phyloP scores from a whole-genome alignment of 1,140 invertebrate genomes.

The Andricus grossulariae region DNA sequence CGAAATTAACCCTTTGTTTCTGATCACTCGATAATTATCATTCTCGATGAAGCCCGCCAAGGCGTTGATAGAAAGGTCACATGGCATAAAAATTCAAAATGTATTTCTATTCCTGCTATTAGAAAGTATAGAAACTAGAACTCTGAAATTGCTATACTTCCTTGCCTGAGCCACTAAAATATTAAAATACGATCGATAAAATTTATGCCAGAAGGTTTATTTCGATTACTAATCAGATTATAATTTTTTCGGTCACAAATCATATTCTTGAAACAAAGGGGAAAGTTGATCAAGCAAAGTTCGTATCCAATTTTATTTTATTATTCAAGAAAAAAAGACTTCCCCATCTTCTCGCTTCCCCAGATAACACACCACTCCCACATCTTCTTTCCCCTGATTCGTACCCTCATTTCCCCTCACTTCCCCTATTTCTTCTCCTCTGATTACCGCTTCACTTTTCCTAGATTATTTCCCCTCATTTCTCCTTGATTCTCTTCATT shows the following conservation, averaged over 20 bases:
- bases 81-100: not conserved
- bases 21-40: constrained; percentile 10
- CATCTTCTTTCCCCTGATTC: too few species aligned
- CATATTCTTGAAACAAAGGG: constrained; percentile 5
- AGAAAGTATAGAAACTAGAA: constrained; percentile 19
- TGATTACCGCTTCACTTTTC: too few species aligned
- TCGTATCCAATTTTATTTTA: not conserved
- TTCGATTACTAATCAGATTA: constrained; percentile 5
- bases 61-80: constrained; percentile 16
- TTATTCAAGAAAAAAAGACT: not conserved
- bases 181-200: constrained; percentile 1
- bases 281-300: not conserved
- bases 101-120: not conserved
- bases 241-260: not conserved
- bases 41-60: not conserved
- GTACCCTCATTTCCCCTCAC: too few species aligned
- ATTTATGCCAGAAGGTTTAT: constrained; percentile 1
- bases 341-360: too few species aligned
- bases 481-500: too few species aligned
- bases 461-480: too few species aligned
- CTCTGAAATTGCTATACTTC: not conserved
- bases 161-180: not conserved
- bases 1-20: constrained; percentile 9
- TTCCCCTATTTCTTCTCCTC: too few species aligned
- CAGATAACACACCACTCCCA: too few species aligned